phyloP scores from a whole-genome alignment of 2,113 vertebrate genomes.

The Neotoma lepida region DNA sequence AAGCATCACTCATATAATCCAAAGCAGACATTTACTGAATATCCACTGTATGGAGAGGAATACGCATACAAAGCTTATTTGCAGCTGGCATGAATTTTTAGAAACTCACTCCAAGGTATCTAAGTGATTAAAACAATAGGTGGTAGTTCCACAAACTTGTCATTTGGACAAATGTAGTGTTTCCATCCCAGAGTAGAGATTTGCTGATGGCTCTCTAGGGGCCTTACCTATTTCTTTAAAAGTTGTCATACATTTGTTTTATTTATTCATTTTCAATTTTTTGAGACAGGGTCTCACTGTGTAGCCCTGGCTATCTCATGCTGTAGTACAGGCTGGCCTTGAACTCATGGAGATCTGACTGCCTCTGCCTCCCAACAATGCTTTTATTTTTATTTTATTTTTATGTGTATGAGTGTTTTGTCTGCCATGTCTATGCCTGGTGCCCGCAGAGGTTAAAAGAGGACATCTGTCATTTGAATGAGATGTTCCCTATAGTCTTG shows the following conservation, averaged over 20 bases:
- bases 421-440: neutral
- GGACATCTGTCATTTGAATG: neutral
- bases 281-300: neutral
- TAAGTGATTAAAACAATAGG: constrained; percentile 36
- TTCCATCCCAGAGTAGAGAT: neutral
- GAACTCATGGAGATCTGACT: neutral
- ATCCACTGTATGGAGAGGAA: neutral
- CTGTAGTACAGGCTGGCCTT: neutral
- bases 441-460: neutral
- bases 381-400: neutral
- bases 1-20: neutral
- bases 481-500: neutral
- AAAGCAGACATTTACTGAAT: neutral
- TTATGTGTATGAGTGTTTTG: neutral
- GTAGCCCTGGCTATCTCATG: neutral
- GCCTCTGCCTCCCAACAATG: neutral
- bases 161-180: neutral
- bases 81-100: neutral
- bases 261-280: neutral
- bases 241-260: neutral
- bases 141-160: neutral
- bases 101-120: neutral
- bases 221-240: neutral
- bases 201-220: neutral
- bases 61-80: neutral